A percentile compares a stretch with the other conserved stretches of the same genome.
phyloP scores from a whole-genome alignment of 2,797 vertebrate species.

The Chelon auratus region DNA sequence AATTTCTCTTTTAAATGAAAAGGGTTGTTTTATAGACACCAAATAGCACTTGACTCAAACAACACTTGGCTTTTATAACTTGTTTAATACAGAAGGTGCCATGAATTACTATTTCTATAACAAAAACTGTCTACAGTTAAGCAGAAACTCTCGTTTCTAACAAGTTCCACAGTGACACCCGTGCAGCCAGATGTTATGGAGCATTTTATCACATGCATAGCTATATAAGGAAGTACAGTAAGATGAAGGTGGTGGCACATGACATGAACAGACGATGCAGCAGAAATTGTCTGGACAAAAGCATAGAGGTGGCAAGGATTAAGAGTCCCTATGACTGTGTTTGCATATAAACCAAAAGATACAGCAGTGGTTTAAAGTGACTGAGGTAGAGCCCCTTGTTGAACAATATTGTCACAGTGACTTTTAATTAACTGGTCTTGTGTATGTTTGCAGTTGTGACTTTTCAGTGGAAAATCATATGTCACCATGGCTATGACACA shows the following conservation, averaged over 20 bases:
- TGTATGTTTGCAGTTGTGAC: not conserved
- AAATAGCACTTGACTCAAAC: too few relatives aligned
- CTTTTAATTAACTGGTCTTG: not conserved
- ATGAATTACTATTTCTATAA: too few relatives aligned
- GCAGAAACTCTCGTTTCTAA: not conserved
- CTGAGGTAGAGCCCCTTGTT: not conserved
- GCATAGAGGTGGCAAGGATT: not conserved
- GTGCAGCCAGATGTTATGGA: not conserved
- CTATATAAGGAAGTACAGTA: not conserved
- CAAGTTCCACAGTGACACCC: not conserved
- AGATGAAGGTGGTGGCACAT: not conserved
- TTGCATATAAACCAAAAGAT: not conserved
- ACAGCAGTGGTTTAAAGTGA: not conserved
- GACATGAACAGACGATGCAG: not conserved
- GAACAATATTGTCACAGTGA: not conserved
- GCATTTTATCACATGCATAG: not conserved
- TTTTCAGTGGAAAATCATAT: slow-evolving; percentile 3
- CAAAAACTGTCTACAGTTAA: not conserved
- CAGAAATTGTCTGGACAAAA: not conserved
- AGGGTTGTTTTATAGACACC: too few relatives aligned
- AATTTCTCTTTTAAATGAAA: too few relatives aligned
- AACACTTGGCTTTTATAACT: not conserved
- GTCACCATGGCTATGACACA: slow-evolving; percentile 35
- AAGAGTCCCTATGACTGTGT: not conserved
- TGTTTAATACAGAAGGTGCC: too few relatives aligned